Base-by-base conservation (phyloP, 2,113 vertebrate genomes). In the Laterallus jamaicensis region DNA sequence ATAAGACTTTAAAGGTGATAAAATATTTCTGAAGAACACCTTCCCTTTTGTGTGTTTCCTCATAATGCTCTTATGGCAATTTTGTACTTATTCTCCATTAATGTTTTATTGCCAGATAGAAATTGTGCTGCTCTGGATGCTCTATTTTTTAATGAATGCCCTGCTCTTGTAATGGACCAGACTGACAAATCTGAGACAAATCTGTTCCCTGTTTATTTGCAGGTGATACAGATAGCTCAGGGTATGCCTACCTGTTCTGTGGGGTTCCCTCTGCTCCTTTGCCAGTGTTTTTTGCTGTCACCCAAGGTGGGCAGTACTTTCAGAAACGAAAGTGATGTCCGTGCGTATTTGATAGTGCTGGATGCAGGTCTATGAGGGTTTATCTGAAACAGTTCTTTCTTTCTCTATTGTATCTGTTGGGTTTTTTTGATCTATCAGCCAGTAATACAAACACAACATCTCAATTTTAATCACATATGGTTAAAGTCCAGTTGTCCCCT, bases 271-370 rank as follows among this genome's bases (percentile, higher is more conserved):
- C 35, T 44, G 40, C 31, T 70, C 26, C 26, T 69, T 37, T 42
- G 31, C 11, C 31, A 10, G 18, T 12, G 9, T 63, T 64, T 50
- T 26, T 15, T 1, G 1, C 40, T 26, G 6, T 5, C 40, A 49
- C 15, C 40, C 21, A 28, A 19, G 9, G 15, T n/a, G 31, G 22
- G 56, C 16, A 39, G 39, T 9, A 37, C 12, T 17, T 62, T 49
- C 25, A 22, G 42, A 10, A 62, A 6, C 0, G 0, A 67, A 75
- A 4, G 6, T 69, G 18, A 25, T 49, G 32, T 17, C 19, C 15
- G 7, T 22, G 12, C 16, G 42, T 10, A 3, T 28, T 11, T 39
- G 32, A n/a, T 77, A 62, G 28, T 6, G 24, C 31, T 71, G n/a
- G 12, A 44, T 9, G 4, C 14, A 39, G 11, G 7, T 60, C 39